Evolutionary conservation across 2,888 invertebrate species (phyloP).

Genomic region (Trissonchulus latispiculum): DNA sequence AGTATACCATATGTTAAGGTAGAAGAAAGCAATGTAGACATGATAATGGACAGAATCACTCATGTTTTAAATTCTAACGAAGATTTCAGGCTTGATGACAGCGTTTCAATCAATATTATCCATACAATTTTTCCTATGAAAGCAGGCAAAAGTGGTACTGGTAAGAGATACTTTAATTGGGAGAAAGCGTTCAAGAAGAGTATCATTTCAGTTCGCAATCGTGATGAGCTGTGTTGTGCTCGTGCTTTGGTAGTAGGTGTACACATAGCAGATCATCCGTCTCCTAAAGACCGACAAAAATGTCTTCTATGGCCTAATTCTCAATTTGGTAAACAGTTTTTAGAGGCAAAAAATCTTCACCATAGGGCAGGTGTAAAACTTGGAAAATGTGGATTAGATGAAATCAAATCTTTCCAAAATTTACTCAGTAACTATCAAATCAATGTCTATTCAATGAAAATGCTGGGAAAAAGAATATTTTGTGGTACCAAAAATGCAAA

Average conservation of each 20-base stretch:
- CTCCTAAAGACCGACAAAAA: background rate
- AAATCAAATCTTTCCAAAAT: background rate
- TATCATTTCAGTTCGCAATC: background rate
- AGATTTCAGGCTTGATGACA: constrained; percentile 1
- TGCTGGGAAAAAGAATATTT: background rate
- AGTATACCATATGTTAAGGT: constrained; percentile 10
- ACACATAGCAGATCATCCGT: background rate
- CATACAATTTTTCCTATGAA: too few species aligned
- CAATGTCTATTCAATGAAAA: background rate
- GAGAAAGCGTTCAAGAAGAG: background rate
- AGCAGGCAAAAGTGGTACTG: background rate
- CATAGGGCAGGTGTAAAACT: background rate
- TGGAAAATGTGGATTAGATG: background rate
- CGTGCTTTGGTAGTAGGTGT: background rate
- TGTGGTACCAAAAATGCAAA: background rate
- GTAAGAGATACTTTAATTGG: background rate
- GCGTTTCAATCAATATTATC: background rate
- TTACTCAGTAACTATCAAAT: background rate
- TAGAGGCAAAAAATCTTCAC: background rate
- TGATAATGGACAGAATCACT: background rate
- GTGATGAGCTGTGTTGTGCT: background rate
- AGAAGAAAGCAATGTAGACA: constrained; percentile 5
- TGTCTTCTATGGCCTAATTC: background rate
- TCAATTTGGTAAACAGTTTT: background rate
- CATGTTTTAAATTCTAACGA: constrained; percentile 5